Evolutionary conservation across 2,113 vertebrate genomes (phyloP).

Genomic region (Toxotes jaculatrix): DNA sequence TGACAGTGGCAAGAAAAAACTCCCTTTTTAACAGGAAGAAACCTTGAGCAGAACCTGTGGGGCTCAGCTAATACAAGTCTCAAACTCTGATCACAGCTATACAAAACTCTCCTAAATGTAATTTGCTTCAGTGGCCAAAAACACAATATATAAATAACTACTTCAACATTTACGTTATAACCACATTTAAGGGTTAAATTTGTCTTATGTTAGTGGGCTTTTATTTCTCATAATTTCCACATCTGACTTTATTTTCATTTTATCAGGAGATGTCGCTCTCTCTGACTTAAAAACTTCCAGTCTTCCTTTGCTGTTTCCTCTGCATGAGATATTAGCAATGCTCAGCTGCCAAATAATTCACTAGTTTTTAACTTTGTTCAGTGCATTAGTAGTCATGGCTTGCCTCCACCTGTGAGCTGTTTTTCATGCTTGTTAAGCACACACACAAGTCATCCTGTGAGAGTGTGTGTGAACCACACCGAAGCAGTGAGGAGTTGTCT

Average conservation of each 20-base stretch:
- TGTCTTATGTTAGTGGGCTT: neutral
- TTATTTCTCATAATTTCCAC: neutral
- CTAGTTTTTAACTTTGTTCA: neutral
- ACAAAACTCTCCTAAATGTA: neutral
- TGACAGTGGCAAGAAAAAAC: no score
- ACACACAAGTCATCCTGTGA: neutral
- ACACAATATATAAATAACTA: neutral
- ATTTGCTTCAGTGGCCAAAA: neutral
- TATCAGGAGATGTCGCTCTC: neutral
- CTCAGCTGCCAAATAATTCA: neutral
- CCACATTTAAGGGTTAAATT: neutral
- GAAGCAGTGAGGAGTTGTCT: slow-evolving; percentile 21
- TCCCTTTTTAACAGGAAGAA: no score
- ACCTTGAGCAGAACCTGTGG: no score
- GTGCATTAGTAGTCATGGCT: slow-evolving; percentile 26
- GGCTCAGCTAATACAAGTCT: neutral
- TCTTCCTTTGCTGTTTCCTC: slow-evolving; percentile 19
- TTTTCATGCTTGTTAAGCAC: slow-evolving; percentile 35
- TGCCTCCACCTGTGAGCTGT: slow-evolving; percentile 43
- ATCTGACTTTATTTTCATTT: neutral
- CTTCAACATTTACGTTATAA: slow-evolving; percentile 9
- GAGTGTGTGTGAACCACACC: slow-evolving; percentile 3
- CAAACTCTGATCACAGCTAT: neutral
- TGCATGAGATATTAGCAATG: slow-evolving; percentile 16
- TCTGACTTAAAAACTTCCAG: slow-evolving; percentile 7